Percentiles rank a stretch among this genome's conserved stretches.
phyloP scores from a whole-genome alignment of 2,888 invertebrate genomes.

The Meandrusa payeni region DNA sequence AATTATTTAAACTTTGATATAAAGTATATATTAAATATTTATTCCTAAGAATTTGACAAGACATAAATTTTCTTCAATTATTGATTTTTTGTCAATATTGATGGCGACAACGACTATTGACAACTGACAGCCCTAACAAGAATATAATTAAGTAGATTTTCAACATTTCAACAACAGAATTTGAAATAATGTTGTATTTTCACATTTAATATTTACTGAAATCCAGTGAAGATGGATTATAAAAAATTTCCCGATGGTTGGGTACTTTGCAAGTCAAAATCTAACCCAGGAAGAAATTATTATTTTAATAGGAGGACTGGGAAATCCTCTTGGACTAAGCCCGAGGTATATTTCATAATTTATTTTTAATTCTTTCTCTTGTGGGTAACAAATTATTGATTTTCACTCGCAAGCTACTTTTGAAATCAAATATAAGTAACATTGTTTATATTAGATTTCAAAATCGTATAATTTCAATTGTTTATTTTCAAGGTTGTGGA shows the following conservation, averaged over 20 bases:
- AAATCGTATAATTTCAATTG: conserved; percentile 26
- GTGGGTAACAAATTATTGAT: no score
- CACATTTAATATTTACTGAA: conserved; percentile 20
- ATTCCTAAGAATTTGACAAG: no score
- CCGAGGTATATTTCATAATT: conserved; percentile 61
- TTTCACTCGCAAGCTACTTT: no score
- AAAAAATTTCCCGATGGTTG: conserved; percentile 73
- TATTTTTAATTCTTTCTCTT: no score
- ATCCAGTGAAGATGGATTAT: conserved; percentile 49
- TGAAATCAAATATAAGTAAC: no score
- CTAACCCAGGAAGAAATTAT: conserved; percentile 67
- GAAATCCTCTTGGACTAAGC: conserved; percentile 70
- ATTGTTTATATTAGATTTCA: no score
- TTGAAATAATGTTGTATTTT: background rate
- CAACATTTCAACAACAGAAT: no score
- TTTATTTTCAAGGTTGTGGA: conserved; percentile 51
- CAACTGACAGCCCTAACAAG: background rate
- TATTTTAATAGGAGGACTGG: conserved; percentile 73
- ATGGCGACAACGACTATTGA: background rate
- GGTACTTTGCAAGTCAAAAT: conserved; percentile 68
- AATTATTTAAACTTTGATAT: no score
- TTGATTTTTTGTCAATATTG: conserved; percentile 1
- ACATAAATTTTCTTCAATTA: no score
- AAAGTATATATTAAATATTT: no score
- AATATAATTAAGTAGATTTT: background rate